A percentile compares a stretch with the other conserved stretches of the same genome.
These are phyloP conservation scores for Loxodonta africana DNA, from an alignment of 2,113 vertebrate species.

Conservation along the genomic window DNA sequence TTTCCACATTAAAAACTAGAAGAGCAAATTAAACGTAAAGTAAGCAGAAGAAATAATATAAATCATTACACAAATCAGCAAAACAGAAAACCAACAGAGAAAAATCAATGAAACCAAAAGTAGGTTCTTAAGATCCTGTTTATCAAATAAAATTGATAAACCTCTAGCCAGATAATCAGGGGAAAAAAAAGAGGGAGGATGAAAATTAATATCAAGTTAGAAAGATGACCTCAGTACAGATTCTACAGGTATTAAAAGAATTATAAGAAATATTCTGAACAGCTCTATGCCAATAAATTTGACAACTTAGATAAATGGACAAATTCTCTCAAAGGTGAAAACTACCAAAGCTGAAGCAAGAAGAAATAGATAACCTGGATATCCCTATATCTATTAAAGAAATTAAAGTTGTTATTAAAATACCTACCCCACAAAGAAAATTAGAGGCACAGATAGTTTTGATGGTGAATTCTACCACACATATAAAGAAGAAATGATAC, in stretches of 20 bases:
- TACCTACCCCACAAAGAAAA: too few species aligned
- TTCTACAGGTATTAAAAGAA: neutral
- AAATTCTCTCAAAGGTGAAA: neutral
- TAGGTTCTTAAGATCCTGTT: neutral
- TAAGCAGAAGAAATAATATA: neutral
- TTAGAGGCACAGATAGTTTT: too few species aligned
- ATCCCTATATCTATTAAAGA: too few species aligned
- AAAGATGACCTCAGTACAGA: neutral
- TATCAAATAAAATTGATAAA: neutral
- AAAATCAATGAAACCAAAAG: neutral
- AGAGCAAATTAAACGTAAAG: neutral
- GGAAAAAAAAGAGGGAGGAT: neutral
- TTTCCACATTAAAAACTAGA: neutral
- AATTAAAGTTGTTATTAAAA: too few species aligned
- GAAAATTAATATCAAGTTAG: neutral
- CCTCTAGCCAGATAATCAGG: neutral
- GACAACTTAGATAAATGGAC: neutral
- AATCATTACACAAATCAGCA: neutral
- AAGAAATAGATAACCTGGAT: neutral
- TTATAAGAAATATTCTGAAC: too few species aligned
- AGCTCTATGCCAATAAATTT: too few species aligned
- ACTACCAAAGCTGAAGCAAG: neutral
- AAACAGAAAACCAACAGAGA: neutral
- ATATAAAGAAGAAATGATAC: neutral
- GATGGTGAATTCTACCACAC: neutral